phyloP scores from a whole-genome alignment of 2,113 vertebrate species.

The Rhipidura dahli region DNA sequence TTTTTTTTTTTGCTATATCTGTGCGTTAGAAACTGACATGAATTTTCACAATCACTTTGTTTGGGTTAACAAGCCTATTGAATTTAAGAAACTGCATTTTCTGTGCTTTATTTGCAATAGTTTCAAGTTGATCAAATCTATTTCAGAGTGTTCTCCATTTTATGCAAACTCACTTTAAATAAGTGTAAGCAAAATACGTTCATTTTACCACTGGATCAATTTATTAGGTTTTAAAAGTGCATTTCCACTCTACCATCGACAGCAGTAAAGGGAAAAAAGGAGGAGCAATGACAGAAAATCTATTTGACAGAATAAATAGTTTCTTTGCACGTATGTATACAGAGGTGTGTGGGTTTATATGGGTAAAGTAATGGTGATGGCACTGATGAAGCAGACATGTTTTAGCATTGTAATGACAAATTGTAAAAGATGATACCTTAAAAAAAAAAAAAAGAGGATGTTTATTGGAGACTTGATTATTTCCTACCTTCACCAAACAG shows the following conservation, averaged over 20 bases:
- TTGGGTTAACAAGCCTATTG: conserved; percentile 15
- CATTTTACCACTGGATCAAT: conserved; percentile 42
- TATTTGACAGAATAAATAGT: conserved; percentile 50
- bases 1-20: not conserved
- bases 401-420: conserved; percentile 54
- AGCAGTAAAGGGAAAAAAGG: not conserved
- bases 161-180: not conserved
- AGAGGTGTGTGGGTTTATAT: not conserved
- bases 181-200: conserved; percentile 40
- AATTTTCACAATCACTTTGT: conserved; percentile 38
- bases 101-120: not conserved
- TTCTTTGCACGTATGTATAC: not conserved
- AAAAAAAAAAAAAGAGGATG: conserved; percentile 34
- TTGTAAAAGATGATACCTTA: conserved; percentile 25
- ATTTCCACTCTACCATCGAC: not conserved
- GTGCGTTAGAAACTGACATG: not conserved
- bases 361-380: not conserved
- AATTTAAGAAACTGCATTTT: conserved; percentile 40
- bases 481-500: conserved; percentile 36
- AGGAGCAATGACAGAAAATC: conserved; percentile 64
- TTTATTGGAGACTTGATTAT: conserved; percentile 54
- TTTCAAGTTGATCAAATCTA: conserved; percentile 32
- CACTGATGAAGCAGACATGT: not conserved
- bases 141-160: conserved; percentile 30
- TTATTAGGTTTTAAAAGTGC: conserved; percentile 55